These are phyloP conservation scores for Ooceraea biroi DNA, from an alignment of 1,140 invertebrate species.

Conservation along the genomic window DNA sequence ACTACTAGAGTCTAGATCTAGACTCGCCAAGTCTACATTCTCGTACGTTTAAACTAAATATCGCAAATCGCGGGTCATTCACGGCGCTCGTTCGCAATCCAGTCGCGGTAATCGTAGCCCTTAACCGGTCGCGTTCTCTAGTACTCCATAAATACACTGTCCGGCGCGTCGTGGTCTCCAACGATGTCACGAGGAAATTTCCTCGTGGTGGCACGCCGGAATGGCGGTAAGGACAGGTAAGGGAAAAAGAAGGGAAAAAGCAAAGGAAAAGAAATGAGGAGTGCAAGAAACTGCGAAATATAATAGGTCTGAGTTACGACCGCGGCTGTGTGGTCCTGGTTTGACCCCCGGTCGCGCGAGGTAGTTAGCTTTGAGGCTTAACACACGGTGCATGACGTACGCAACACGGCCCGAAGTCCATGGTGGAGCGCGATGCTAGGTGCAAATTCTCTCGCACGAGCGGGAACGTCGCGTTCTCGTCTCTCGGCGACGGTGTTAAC, in stretches of 20 bases:
- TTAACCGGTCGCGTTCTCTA: neutral
- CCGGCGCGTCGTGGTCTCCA: slow-evolving; percentile 18
- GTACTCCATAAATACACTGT: slow-evolving; percentile 29
- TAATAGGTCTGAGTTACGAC: slow-evolving; percentile 70
- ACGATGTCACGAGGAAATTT: slow-evolving; percentile 11
- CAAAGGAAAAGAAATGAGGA: slow-evolving; percentile 2
- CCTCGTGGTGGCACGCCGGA: slow-evolving; percentile 10
- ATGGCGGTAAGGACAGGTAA: neutral
- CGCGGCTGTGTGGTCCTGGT: slow-evolving; percentile 64
- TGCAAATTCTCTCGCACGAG: slow-evolving; percentile 27
- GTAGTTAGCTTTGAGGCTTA: slow-evolving; percentile 55
- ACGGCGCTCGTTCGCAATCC: neutral
- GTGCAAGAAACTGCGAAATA: slow-evolving; percentile 66
- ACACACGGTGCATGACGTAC: slow-evolving; percentile 11
- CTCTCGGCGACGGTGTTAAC: slow-evolving; percentile 32
- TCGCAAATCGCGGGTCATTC: neutral
- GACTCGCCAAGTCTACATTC: neutral
- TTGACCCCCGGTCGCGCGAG: slow-evolving; percentile 42
- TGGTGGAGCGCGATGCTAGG: neutral
- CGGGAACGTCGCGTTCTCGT: slow-evolving; percentile 15
- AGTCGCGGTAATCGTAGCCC: neutral
- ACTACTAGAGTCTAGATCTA: no score
- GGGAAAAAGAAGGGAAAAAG: neutral
- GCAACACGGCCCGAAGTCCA: neutral
- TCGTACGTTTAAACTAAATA: neutral